Percentiles rank a stretch among this genome's conserved stretches.
These are phyloP conservation scores for Channa maculata DNA, from an alignment of 2,113 vertebrate species.

Conservation along the genomic window DNA sequence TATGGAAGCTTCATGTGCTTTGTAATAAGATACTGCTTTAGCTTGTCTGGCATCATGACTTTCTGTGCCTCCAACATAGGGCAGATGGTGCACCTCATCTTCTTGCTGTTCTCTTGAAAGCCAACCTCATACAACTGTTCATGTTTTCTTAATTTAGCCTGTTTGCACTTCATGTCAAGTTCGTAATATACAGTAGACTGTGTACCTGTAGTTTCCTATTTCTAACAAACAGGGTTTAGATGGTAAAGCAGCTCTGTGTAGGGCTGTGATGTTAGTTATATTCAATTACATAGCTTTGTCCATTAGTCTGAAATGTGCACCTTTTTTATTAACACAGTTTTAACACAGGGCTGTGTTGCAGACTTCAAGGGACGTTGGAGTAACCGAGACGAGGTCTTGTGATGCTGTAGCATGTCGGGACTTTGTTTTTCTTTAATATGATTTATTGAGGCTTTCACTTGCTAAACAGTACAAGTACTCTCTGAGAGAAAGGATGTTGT, in stretches of 20 bases:
- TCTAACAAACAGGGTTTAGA: not conserved
- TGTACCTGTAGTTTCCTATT: not conserved
- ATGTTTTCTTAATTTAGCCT: conserved; percentile 15
- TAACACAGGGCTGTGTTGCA: not conserved
- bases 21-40: conserved; percentile 51
- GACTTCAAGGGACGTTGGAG: not conserved
- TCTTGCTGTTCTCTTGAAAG: conserved; percentile 39
- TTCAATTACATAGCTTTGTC: too few species aligned
- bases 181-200: not conserved
- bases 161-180: not conserved
- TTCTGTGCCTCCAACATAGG: conserved; percentile 26
- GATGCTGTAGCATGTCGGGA: not conserved
- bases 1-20: conserved; percentile 13
- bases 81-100: conserved; percentile 44
- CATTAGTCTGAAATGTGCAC: not conserved
- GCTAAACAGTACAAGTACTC: not conserved
- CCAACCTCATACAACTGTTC: conserved; percentile 2
- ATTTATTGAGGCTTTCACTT: not conserved
- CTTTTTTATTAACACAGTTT: conserved; percentile 4
- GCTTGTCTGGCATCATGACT: conserved; percentile 25
- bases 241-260: not conserved
- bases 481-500: not conserved
- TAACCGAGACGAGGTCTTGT: not conserved
- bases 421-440: not conserved
- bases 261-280: not conserved